A percentile compares a stretch with the other conserved stretches of the same genome.
These are phyloP conservation scores for Dromius quadrimaculatus DNA, from an alignment of 2,888 invertebrate species.

Conservation along the genomic window DNA sequence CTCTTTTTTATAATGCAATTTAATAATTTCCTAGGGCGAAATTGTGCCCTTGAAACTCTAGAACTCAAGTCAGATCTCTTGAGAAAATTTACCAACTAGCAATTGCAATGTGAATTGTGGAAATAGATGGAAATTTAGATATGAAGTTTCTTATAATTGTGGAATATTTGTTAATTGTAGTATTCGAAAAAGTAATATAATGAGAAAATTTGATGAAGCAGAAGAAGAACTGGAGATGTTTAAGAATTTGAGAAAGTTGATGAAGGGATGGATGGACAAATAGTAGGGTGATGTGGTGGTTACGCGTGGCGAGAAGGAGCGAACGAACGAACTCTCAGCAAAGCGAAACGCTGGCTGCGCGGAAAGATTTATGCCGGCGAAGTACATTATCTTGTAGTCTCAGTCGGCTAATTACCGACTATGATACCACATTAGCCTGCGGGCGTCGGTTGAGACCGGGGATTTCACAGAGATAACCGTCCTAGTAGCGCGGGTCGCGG, in stretches of 20 bases:
- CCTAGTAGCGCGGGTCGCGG: slow-evolving; percentile 62
- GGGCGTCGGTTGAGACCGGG: slow-evolving; percentile 51
- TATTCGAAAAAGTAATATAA: too few species aligned
- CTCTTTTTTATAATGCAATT: slow-evolving; percentile 62
- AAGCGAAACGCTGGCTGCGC: slow-evolving; percentile 49
- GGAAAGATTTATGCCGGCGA: slow-evolving; percentile 68
- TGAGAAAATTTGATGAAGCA: too few species aligned
- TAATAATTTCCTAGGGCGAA: slow-evolving; percentile 62
- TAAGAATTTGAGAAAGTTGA: too few species aligned
- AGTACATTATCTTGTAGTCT: slow-evolving; percentile 72
- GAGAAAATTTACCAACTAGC: too few species aligned
- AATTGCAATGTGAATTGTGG: too few species aligned
- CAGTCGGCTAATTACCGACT: slow-evolving; percentile 70
- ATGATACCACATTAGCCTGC: slow-evolving; percentile 70
- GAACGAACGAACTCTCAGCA: slow-evolving; percentile 56
- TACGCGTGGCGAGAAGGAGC: slow-evolving; percentile 56
- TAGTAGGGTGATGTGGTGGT: too few species aligned
- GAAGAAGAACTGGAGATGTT: too few species aligned
- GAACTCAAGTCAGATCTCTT: too few species aligned
- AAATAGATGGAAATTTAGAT: too few species aligned
- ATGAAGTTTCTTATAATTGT: not conserved
- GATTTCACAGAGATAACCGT: slow-evolving; percentile 35
- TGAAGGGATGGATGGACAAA: too few species aligned
- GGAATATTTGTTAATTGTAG: not conserved
- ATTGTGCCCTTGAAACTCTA: not conserved